Evolutionary conservation across 2,888 invertebrate genomes (phyloP).

Genomic region (Oxytorus armatus): DNA sequence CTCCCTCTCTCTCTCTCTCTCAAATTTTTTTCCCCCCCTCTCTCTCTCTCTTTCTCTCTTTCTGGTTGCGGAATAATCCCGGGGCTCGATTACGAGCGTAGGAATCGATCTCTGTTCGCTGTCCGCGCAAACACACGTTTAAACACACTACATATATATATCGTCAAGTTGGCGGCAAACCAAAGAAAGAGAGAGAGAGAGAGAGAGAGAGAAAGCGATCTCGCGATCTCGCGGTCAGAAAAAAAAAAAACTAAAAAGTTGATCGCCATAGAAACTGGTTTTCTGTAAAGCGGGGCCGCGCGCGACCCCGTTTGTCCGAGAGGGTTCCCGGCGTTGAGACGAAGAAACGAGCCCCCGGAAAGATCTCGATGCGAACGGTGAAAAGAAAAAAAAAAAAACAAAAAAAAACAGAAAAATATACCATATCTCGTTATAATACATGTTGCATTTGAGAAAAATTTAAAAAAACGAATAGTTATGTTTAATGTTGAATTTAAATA

Average conservation of each 20-base stretch:
- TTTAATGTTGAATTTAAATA: too few species aligned
- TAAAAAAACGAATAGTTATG: too few species aligned
- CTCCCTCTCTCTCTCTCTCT: conserved; percentile 27
- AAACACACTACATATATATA: conserved; percentile 2
- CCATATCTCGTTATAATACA: too few species aligned
- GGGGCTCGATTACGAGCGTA: conserved; percentile 50
- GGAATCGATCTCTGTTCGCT: conserved; percentile 59
- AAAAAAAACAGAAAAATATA: background rate
- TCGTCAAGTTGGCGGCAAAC: conserved; percentile 10
- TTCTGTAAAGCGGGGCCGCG: conserved; percentile 60
- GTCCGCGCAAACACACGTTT: conserved; percentile 19
- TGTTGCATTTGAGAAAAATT: too few species aligned
- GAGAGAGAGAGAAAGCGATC: conserved; percentile 33
- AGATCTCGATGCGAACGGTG: conserved; percentile 30
- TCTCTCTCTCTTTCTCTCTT: conserved; percentile 4
- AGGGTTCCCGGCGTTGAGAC: too few species aligned
- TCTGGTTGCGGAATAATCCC: conserved; percentile 37
- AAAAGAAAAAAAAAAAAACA: conserved; percentile 23
- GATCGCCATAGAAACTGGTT: conserved; percentile 70
- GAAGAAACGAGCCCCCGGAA: conserved; percentile 57
- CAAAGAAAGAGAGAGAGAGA: conserved; percentile 10
- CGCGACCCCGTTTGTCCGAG: conserved; percentile 54
- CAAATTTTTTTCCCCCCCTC: conserved; percentile 9
- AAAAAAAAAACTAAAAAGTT: conserved; percentile 23
- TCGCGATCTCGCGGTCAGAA: conserved; percentile 30